Percentiles rank a stretch among this genome's conserved stretches.
phyloP scores from a whole-genome alignment of 2,113 vertebrate species.

The Lichenostomus cassidix region DNA sequence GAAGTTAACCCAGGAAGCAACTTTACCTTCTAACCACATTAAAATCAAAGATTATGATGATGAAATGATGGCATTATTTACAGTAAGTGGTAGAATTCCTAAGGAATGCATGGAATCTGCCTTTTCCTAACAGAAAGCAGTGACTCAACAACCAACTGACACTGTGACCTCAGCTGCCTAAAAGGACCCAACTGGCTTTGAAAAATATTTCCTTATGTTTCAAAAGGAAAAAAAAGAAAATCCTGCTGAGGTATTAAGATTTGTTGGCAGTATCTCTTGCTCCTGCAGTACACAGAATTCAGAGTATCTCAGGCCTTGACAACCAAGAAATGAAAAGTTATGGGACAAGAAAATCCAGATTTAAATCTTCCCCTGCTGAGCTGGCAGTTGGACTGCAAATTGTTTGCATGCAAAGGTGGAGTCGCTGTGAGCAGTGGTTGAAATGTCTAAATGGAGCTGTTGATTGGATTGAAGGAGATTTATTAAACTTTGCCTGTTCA shows the following conservation, averaged over 20 bases:
- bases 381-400: slow-evolving; percentile 27
- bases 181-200: not conserved
- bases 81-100: not conserved
- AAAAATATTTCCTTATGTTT: not conserved
- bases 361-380: slow-evolving; percentile 60
- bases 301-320: slow-evolving; percentile 27
- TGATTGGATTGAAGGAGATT: not conserved
- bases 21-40: not conserved
- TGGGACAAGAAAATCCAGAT: slow-evolving; percentile 39
- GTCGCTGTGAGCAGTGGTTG: not conserved
- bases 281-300: not conserved
- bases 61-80: not conserved
- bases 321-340: slow-evolving; percentile 56
- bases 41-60: not conserved
- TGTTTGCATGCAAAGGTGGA: slow-evolving; percentile 14
- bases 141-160: not conserved
- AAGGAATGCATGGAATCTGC: not conserved
- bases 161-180: not conserved
- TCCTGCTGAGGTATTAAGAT: slow-evolving; percentile 4
- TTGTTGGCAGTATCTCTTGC: slow-evolving; percentile 2
- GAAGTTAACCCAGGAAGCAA: not conserved
- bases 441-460: not conserved
- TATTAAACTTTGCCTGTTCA: not conserved
- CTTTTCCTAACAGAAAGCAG: not conserved
- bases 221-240: not conserved